Conservation (phyloP, 2,888 invertebrate species). For the Polydesmus complanatus region DNA sequence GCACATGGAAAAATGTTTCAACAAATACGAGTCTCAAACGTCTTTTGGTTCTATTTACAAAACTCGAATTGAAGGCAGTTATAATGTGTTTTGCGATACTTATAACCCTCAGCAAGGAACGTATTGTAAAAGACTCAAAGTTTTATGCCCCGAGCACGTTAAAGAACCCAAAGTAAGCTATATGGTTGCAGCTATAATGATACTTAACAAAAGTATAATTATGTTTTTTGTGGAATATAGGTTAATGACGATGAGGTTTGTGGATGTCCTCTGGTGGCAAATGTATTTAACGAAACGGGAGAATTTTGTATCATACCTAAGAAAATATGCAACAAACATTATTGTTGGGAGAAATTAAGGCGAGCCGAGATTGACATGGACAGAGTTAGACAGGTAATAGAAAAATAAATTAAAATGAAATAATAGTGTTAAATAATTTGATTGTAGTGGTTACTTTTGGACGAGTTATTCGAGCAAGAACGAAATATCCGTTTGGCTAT, state of each 20-base stretch:
- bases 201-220: not conserved
- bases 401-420: not conserved
- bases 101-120: constrained; percentile 76
- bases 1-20: constrained; percentile 97
- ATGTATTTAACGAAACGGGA: constrained; percentile 69
- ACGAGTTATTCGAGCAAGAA: constrained; percentile 87
- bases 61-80: constrained; percentile 79
- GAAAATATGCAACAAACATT: constrained; percentile 79
- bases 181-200: not conserved
- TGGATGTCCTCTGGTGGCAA: constrained; percentile 74
- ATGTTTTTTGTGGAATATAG: constrained; percentile 3
- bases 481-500: constrained; percentile 59
- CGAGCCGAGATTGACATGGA: constrained; percentile 93
- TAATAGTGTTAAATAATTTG: constrained; percentile 1
- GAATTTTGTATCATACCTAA: constrained; percentile 79
- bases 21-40: constrained; percentile 93
- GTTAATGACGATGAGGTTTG: constrained; percentile 50
- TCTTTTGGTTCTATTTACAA: constrained; percentile 91
- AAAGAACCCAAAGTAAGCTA: constrained; percentile 73
- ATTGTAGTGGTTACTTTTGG: constrained; percentile 80
- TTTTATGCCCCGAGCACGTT: constrained; percentile 93
- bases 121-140: constrained; percentile 87
- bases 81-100: constrained; percentile 92
- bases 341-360: constrained; percentile 88
- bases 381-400: constrained; percentile 40